Evolutionary conservation across 2,113 vertebrate species (phyloP), one percentile per base, ranked within the genome.

Genomic region (Eretmochelys imbricata): DNA sequence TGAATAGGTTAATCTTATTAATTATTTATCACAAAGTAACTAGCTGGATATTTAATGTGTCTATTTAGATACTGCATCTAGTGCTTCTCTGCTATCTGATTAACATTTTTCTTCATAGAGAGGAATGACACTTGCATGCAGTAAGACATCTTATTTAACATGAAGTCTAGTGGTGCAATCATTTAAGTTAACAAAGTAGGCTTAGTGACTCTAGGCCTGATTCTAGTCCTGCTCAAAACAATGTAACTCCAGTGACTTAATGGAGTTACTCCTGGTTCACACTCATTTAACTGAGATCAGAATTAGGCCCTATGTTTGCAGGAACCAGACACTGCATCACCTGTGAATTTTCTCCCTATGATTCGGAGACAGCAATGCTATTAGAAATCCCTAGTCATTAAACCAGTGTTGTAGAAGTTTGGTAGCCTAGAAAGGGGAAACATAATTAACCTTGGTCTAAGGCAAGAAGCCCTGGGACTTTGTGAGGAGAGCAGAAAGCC

Each of bases 1-100:
- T 69, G 87, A 91, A 90, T 48, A 92, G 90, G 91, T 97, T 89
- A 96, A 96, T 84, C 93, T 89, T 46, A 51, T 95, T 85, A 83
- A 93, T 75, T 91, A 91, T 76, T 76, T 46, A 89, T 53, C 9
- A 1, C 5, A 0, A 1, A 87, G 80, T 82, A 84, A 92, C 90
- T 94, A 89, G 31, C 29, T 48, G 38, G 90, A 82, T 87, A 91
- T 93, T 97, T 94, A 94, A 91, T 87, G 35, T 79, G 65, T 89
- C 90, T 83, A 20, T 50, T 8, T 69, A 82, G 89, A 91, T 86
- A 42, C 25, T 78, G 84, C 59, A 65, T 82, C 53, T 29, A 62
- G 53, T 14, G 35, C 29, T 90, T 81, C 76, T 84, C 55, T 38
- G 93, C 55, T 49, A 75, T 93, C 91, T 92, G 93, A 87, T 91